Evolutionary conservation across 2,888 invertebrate genomes (phyloP).

Genomic region (Rhamphomyia laevipes): DNA sequence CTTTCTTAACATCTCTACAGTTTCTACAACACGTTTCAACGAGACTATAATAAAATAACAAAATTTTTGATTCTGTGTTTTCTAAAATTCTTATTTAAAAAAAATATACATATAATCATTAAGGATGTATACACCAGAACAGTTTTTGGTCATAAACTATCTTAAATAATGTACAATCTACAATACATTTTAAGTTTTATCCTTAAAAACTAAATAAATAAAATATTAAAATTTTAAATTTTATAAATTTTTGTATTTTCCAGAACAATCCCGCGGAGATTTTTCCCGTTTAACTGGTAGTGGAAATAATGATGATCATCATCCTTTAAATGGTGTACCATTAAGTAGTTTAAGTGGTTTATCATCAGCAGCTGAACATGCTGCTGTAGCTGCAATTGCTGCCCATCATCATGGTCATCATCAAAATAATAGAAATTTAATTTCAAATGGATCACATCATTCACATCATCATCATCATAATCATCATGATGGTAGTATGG

Average conservation of each 20-base stretch:
- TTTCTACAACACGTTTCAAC: too few relatives aligned
- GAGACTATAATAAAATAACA: too few relatives aligned
- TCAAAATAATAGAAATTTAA: slow-evolving; percentile 18
- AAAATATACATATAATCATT: too few relatives aligned
- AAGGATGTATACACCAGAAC: too few relatives aligned
- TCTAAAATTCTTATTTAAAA: too few relatives aligned
- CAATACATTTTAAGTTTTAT: neutral
- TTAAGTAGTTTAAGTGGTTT: slow-evolving; percentile 8
- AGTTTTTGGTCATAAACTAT: slow-evolving; percentile 4
- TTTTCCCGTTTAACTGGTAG: slow-evolving; percentile 17
- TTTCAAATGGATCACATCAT: slow-evolving; percentile 11
- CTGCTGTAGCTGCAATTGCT: slow-evolving; percentile 20
- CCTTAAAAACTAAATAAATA: slow-evolving; percentile 2
- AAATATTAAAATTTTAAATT: neutral
- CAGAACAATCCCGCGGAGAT: slow-evolving; percentile 19
- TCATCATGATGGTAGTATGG: slow-evolving; percentile 20
- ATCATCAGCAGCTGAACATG: slow-evolving; percentile 25
- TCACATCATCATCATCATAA: slow-evolving; percentile 17
- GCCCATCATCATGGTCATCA: slow-evolving; percentile 16
- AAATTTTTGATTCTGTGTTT: too few relatives aligned
- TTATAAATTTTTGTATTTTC: slow-evolving; percentile 5
- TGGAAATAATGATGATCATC: slow-evolving; percentile 21
- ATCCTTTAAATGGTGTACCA: neutral
- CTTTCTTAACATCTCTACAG: too few relatives aligned
- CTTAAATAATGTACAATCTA: neutral